These are phyloP conservation scores for Rhyacichthys aspro DNA, from an alignment of 2,797 vertebrate species.

Conservation along the genomic window DNA sequence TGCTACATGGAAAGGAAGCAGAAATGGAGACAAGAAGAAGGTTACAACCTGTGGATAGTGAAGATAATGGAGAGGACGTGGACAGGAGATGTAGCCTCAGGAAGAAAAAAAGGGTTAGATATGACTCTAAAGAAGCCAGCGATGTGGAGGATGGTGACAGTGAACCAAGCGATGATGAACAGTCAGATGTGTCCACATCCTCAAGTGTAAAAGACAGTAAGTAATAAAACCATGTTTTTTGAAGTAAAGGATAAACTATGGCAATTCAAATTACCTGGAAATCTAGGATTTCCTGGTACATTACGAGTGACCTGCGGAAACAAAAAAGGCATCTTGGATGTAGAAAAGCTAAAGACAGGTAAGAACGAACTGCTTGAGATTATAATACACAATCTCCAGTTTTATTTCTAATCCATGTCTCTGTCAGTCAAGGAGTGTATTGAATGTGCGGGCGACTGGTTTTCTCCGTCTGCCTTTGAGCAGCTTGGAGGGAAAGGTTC, in stretches of 20 bases:
- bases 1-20: background rate
- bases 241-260: background rate
- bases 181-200: background rate
- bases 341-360: slow-evolving; percentile 36
- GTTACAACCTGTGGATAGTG: background rate
- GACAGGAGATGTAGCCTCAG: slow-evolving; percentile 5
- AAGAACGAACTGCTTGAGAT: background rate
- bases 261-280: background rate
- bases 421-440: slow-evolving; percentile 56
- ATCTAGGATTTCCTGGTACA: slow-evolving; percentile 9
- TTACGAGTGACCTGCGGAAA: slow-evolving; percentile 64
- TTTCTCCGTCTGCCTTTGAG: slow-evolving; percentile 35
- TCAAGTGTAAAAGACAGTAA: slow-evolving; percentile 2
- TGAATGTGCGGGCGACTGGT: background rate
- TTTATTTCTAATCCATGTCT: background rate
- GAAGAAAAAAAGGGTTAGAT: rapidly evolving
- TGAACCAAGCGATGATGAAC: slow-evolving; percentile 2
- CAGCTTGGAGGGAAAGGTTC: slow-evolving; percentile 19
- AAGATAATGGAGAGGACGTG: background rate
- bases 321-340: slow-evolving; percentile 45
- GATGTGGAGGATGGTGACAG: background rate
- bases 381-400: background rate
- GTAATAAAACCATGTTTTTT: background rate
- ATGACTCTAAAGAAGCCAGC: background rate
- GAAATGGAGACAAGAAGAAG: slow-evolving; percentile 20